A percentile compares a stretch with the other conserved stretches of the same genome.
Evolutionary conservation across 2,113 vertebrate species (phyloP).

Genomic region (Psilopogon haemacephalus): DNA sequence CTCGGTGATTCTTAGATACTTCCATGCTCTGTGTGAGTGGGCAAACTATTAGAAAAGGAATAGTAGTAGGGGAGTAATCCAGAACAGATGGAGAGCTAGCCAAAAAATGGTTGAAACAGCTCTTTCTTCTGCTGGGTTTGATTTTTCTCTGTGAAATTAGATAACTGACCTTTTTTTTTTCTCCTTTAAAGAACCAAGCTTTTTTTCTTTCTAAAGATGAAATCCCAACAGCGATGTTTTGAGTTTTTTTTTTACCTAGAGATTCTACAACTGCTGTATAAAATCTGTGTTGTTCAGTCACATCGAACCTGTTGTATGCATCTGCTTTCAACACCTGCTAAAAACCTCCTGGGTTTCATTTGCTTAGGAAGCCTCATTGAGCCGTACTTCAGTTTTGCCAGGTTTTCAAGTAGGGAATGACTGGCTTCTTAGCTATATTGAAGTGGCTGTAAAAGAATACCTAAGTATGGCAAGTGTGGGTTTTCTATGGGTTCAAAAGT

Average conservation of each 20-base stretch:
- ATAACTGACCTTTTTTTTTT: not conserved
- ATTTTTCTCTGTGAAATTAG: conserved; percentile 26
- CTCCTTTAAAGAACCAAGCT: not conserved
- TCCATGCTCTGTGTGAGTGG: not conserved
- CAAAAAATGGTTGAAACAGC: not conserved
- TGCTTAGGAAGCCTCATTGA: not conserved
- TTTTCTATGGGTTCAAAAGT: not conserved
- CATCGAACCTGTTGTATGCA: not conserved
- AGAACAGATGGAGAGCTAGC: not conserved
- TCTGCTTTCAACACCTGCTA: not conserved
- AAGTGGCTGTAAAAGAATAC: not conserved
- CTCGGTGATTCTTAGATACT: not conserved
- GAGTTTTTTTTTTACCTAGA: not conserved
- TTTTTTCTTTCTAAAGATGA: not conserved
- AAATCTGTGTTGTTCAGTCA: not conserved
- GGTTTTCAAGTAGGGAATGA: not conserved
- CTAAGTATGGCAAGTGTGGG: not conserved
- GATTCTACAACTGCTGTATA: not conserved
- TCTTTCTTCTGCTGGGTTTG: conserved; percentile 14
- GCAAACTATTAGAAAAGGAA: not conserved
- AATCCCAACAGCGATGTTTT: not conserved
- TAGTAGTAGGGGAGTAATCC: not conserved
- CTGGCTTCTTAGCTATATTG: not conserved
- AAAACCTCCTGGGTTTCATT: not conserved
- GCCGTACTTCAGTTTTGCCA: not conserved